phyloP scores from a whole-genome alignment of 2,888 invertebrate species.

The Rhagonycha lutea region DNA sequence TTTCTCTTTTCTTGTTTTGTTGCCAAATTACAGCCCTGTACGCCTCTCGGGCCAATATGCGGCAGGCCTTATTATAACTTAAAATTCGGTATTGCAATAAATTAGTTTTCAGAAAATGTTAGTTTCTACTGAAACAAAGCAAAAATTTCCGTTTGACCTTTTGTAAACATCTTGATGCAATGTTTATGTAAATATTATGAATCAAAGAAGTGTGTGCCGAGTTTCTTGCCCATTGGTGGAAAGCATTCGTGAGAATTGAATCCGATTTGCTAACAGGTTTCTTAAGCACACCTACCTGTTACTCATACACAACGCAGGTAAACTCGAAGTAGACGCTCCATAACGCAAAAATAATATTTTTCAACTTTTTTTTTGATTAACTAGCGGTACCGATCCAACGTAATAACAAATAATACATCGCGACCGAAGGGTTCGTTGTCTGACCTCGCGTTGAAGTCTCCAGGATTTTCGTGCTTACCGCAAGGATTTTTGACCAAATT shows the following conservation, averaged over 20 bases:
- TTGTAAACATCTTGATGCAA: background rate
- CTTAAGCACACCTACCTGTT: slow-evolving; percentile 24
- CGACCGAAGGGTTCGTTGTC: background rate
- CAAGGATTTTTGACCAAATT: background rate
- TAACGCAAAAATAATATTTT: background rate
- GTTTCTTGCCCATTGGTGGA: slow-evolving; percentile 14
- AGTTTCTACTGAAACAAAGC: background rate
- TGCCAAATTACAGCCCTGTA: too few species aligned
- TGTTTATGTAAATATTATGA: slow-evolving; percentile 18
- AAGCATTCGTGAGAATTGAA: background rate
- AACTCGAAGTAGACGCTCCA: slow-evolving; percentile 13
- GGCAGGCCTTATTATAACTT: background rate
- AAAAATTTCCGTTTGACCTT: background rate
- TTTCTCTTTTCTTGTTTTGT: background rate
- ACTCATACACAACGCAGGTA: slow-evolving; percentile 24
- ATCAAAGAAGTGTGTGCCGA: slow-evolving; percentile 3
- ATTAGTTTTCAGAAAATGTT: background rate
- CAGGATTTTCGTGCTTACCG: background rate
- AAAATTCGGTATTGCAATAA: background rate
- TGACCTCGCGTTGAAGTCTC: slow-evolving; percentile 8
- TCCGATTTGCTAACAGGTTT: slow-evolving; percentile 27
- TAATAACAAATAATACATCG: background rate
- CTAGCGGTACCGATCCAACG: background rate
- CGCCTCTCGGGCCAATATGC: background rate
- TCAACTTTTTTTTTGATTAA: background rate